Percentiles rank a stretch among this genome's conserved stretches.
These are phyloP conservation scores for Augiades crinisus DNA, from an alignment of 2,888 invertebrate species.

Conservation along the genomic window DNA sequence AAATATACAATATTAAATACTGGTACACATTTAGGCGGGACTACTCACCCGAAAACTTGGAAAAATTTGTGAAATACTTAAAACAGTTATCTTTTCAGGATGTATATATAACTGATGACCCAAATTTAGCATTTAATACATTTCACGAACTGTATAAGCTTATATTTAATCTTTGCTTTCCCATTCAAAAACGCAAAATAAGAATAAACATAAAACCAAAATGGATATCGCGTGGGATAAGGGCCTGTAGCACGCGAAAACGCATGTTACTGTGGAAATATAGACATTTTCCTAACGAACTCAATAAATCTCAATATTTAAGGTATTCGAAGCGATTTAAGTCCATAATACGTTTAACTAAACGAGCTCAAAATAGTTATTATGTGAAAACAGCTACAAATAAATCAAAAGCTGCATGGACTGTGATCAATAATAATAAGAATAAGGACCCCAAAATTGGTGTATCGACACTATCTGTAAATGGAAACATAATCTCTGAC, in stretches of 20 bases:
- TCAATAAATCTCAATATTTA: constrained; percentile 12
- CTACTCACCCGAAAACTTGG: neutral
- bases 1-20: neutral
- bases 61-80: constrained; percentile 5
- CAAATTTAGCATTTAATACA: constrained; percentile 9
- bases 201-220: neutral
- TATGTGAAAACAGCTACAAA: constrained; percentile 9
- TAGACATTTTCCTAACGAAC: neutral
- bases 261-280: constrained; percentile 15
- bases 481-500: neutral
- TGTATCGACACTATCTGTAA: neutral
- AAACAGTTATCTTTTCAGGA: constrained; percentile 11
- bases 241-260: constrained; percentile 17
- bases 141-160: constrained; percentile 14
- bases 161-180: constrained; percentile 21
- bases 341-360: constrained; percentile 7
- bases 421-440: constrained; percentile 13
- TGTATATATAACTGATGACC: neutral
- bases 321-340: constrained; percentile 5
- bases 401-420: constrained; percentile 23
- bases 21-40: neutral
- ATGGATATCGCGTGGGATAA: constrained; percentile 20
- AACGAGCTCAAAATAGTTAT: constrained; percentile 15
- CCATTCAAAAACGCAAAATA: constrained; percentile 11
- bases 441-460: neutral